A percentile compares a stretch with the other conserved stretches of the same genome.
phyloP scores from a whole-genome alignment of 2,797 vertebrate species.

The Helostoma temminkii region DNA sequence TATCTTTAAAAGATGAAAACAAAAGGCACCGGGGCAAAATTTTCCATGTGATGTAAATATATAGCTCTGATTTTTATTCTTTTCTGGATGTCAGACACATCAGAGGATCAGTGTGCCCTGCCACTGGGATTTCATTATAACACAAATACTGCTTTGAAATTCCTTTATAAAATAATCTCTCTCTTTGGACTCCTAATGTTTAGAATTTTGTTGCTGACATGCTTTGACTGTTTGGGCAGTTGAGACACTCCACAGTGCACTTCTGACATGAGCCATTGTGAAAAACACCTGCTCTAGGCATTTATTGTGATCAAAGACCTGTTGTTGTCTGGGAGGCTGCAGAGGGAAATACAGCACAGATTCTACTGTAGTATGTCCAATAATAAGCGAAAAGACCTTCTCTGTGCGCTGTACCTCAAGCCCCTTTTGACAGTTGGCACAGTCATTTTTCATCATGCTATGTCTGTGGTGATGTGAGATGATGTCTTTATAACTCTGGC shows the following conservation, averaged over 20 bases:
- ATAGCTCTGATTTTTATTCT: conserved; percentile 24
- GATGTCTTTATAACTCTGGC: conserved; percentile 77
- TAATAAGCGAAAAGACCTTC: conserved; percentile 40
- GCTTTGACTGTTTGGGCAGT: conserved; percentile 40
- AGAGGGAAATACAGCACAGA: conserved; percentile 39
- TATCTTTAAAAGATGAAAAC: too few relatives aligned
- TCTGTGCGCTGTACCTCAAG: conserved; percentile 20
- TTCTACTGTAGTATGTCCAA: conserved; percentile 38
- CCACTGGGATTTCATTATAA: conserved; percentile 23
- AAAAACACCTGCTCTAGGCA: conserved; percentile 51
- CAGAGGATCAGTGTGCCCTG: conserved; percentile 16
- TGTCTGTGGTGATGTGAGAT: conserved; percentile 69
- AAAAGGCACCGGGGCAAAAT: neutral
- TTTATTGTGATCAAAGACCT: conserved; percentile 67
- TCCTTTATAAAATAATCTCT: conserved; percentile 15
- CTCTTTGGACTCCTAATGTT: conserved; percentile 26
- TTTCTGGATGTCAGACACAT: conserved; percentile 35
- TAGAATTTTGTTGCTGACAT: conserved; percentile 40
- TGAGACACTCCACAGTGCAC: conserved; percentile 21
- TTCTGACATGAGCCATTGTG: conserved; percentile 46
- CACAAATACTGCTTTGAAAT: conserved; percentile 32
- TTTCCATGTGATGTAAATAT: conserved; percentile 18
- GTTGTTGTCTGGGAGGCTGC: conserved; percentile 36
- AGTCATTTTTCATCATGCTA: conserved; percentile 72
- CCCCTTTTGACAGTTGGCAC: conserved; percentile 50